Evolutionary conservation across 2,888 invertebrate species (phyloP).

Genomic region (Timema podura): DNA sequence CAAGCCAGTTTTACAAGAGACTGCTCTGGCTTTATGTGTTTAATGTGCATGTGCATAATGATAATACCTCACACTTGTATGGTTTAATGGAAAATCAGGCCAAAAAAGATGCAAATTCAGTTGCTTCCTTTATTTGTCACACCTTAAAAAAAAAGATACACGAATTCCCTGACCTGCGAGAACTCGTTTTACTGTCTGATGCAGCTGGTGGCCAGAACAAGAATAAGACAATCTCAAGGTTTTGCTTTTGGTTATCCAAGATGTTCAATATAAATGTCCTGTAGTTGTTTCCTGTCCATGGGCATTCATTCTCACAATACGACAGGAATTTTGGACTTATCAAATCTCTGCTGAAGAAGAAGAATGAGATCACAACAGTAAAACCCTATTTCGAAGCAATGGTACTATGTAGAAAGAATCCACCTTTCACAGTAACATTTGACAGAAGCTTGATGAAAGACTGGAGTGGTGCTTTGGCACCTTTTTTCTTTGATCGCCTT

Average conservation of each 20-base stretch:
- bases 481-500: background rate
- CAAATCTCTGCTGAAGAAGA: background rate
- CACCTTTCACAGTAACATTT: background rate
- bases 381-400: background rate
- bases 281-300: background rate
- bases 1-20: slow-evolving; percentile 12
- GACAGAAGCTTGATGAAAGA: background rate
- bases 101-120: slow-evolving; percentile 8
- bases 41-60: slow-evolving; percentile 5
- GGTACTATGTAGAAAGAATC: too few species aligned
- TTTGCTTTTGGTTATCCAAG: slow-evolving; percentile 9
- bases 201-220: slow-evolving; percentile 6
- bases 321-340: slow-evolving; percentile 7
- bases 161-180: background rate
- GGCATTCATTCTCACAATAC: slow-evolving; percentile 10
- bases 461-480: slow-evolving; percentile 6
- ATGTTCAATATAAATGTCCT: background rate
- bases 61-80: background rate
- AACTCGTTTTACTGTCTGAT: background rate
- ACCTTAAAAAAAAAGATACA: background rate
- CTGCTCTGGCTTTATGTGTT: slow-evolving; percentile 1
- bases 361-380: background rate
- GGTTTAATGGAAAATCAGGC: slow-evolving; percentile 10
- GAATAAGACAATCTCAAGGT: background rate
- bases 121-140: slow-evolving; percentile 9